These are phyloP conservation scores for Microctenopoma lineatum DNA, from an alignment of 2,797 vertebrate species.

Conservation along the genomic window DNA sequence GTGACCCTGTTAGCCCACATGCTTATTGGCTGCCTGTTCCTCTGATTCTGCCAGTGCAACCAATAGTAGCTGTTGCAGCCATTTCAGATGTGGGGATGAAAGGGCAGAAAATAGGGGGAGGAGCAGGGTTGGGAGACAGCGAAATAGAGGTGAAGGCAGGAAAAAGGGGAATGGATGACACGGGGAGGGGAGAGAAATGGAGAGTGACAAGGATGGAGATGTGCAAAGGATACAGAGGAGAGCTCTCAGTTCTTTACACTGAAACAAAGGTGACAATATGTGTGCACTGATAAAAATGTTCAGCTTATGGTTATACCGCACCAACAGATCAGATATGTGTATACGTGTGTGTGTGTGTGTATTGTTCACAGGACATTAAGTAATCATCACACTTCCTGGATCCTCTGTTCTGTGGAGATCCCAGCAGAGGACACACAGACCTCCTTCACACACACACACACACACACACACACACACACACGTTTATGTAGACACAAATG, in stretches of 20 bases:
- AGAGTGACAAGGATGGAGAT: constrained; percentile 64
- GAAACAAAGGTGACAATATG: constrained; percentile 66
- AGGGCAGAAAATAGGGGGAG: constrained; percentile 31
- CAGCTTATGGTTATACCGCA: constrained; percentile 57
- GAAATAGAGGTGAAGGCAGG: constrained; percentile 59
- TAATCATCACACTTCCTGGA: constrained; percentile 58
- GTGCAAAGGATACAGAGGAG: constrained; percentile 50
- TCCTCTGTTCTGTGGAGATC: constrained; percentile 64
- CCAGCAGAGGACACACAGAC: constrained; percentile 38
- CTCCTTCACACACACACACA: constrained; percentile 6
- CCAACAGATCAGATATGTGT: constrained; percentile 31
- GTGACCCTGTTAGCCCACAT: constrained; percentile 76
- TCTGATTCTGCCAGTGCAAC: constrained; percentile 56
- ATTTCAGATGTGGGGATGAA: constrained; percentile 70
- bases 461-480: constrained; percentile 5
- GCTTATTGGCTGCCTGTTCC: constrained; percentile 73
- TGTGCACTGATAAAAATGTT: constrained; percentile 58
- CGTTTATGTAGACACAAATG: constrained; percentile 14
- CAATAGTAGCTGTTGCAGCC: constrained; percentile 66
- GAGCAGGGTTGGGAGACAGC: constrained; percentile 25
- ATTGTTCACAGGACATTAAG: constrained; percentile 46
- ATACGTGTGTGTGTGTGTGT: constrained; percentile 13
- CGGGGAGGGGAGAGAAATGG: constrained; percentile 42
- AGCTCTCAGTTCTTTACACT: constrained; percentile 57
- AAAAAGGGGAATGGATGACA: constrained; percentile 37